Percentiles rank a stretch among this genome's conserved stretches.
These are phyloP conservation scores for Kryptolebias marmoratus DNA, from an alignment of 2,113 vertebrate genomes.

Conservation along the genomic window DNA sequence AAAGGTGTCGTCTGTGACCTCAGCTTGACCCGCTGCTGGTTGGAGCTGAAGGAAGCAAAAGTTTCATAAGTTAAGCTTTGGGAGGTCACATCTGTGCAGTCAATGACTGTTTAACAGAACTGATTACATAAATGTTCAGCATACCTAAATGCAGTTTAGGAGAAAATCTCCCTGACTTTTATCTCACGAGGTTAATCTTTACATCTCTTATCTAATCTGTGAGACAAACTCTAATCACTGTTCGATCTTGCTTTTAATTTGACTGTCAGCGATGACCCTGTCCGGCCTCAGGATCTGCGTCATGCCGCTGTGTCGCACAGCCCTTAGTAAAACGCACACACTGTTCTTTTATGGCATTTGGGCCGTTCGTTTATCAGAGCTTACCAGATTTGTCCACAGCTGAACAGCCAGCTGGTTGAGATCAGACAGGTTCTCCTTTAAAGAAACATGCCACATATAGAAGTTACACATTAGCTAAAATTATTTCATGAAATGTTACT, in stretches of 20 bases:
- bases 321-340: neutral
- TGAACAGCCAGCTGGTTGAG: slow-evolving; percentile 58
- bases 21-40: slow-evolving; percentile 32
- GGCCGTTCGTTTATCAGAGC: neutral
- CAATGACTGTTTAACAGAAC: neutral
- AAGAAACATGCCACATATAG: slow-evolving; percentile 13
- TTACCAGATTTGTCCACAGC: slow-evolving; percentile 75
- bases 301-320: neutral
- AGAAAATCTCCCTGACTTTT: neutral
- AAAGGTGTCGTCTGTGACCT: slow-evolving; percentile 37
- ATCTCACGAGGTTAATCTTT: slow-evolving; percentile 34
- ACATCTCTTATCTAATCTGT: slow-evolving; percentile 60
- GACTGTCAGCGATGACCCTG: neutral
- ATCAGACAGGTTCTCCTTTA: slow-evolving; percentile 43
- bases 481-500: neutral
- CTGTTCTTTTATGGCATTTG: neutral
- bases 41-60: slow-evolving; percentile 67
- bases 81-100: neutral
- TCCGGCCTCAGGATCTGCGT: neutral
- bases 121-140: slow-evolving; percentile 19
- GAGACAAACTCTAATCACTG: neutral
- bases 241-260: slow-evolving; percentile 21
- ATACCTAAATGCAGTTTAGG: neutral
- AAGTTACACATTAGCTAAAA: slow-evolving; percentile 21
- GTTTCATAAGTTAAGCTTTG: slow-evolving; percentile 21